phyloP scores from a whole-genome alignment of 2,113 vertebrate genomes.

The Polypterus bichir region DNA sequence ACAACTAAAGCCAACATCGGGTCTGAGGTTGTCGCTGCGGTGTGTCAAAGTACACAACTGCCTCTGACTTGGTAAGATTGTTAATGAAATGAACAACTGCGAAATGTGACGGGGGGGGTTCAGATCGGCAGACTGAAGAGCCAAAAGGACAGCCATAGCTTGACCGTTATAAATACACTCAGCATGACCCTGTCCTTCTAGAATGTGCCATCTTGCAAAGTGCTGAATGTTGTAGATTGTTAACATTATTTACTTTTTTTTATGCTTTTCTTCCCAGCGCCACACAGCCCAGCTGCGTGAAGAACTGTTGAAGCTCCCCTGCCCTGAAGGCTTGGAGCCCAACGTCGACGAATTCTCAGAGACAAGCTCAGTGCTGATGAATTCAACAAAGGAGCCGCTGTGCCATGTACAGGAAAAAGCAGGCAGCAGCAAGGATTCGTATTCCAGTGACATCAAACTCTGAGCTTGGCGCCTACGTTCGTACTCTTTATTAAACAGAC shows the following conservation, averaged over 20 bases:
- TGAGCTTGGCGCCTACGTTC: conserved; percentile 57
- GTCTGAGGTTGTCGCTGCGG: no score
- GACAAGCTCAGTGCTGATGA: conserved; percentile 53
- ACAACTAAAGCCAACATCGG: no score
- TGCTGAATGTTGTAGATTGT: conserved; percentile 24
- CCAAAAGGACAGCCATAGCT: no score
- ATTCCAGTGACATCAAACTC: conserved; percentile 74
- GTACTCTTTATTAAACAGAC: conserved; percentile 47
- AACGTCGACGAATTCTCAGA: conserved; percentile 67
- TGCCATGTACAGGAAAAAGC: conserved; percentile 71
- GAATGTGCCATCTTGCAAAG: conserved; percentile 71
- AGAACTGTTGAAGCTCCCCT: conserved; percentile 88
- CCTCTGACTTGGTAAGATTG: no score
- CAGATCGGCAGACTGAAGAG: no score
- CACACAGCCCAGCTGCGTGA: conserved; percentile 91
- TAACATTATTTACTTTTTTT: not conserved
- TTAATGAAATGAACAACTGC: no score
- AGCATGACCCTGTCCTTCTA: no score
- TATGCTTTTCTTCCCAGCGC: conserved; percentile 47
- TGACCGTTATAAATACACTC: no score
- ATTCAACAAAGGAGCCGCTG: conserved; percentile 57
- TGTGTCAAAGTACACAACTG: no score
- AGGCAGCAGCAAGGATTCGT: conserved; percentile 73
- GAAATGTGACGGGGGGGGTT: no score
- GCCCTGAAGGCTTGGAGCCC: conserved; percentile 83